Percentiles rank a stretch among this genome's conserved stretches.
Conservation (phyloP, 2,888 invertebrate species). For the Agrotis ipsilon region DNA sequence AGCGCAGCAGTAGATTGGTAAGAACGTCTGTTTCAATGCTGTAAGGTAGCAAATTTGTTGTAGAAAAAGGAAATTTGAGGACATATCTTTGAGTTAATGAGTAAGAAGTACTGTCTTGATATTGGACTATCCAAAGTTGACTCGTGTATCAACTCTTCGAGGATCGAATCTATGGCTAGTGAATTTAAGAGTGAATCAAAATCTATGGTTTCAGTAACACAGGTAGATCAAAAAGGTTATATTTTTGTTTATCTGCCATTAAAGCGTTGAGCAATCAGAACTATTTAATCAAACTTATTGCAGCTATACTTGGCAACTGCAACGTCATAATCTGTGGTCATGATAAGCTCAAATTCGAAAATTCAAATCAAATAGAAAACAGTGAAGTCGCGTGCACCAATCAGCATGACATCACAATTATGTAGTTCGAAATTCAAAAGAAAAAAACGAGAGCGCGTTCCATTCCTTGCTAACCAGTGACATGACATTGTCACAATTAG, state of each 20-base stretch:
- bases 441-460: conserved; percentile 43
- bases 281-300: not conserved
- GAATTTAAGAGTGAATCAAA: not conserved
- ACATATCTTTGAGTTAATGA: not conserved
- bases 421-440: conserved; percentile 42
- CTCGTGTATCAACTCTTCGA: not conserved
- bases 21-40: not conserved
- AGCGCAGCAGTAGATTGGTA: not conserved
- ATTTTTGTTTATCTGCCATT: not conserved
- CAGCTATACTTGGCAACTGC: not conserved
- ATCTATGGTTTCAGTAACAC: not conserved
- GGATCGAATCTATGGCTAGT: not conserved
- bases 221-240: not conserved
- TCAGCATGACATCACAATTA: conserved; percentile 33
- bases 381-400: conserved; percentile 36
- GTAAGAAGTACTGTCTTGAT: conserved; percentile 2
- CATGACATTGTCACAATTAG: conserved; percentile 64
- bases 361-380: conserved; percentile 25
- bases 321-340: not conserved
- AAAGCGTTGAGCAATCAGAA: too few relatives aligned
- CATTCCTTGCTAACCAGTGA: conserved; percentile 36
- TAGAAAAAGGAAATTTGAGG: too few relatives aligned
- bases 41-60: conserved; percentile 11
- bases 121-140: not conserved
- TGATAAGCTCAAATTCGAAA: conserved; percentile 16